Evolutionary conservation across 2,888 invertebrate species (phyloP), one percentile per base, ranked within the genome.

Genomic region (Saturnia pavonia): DNA sequence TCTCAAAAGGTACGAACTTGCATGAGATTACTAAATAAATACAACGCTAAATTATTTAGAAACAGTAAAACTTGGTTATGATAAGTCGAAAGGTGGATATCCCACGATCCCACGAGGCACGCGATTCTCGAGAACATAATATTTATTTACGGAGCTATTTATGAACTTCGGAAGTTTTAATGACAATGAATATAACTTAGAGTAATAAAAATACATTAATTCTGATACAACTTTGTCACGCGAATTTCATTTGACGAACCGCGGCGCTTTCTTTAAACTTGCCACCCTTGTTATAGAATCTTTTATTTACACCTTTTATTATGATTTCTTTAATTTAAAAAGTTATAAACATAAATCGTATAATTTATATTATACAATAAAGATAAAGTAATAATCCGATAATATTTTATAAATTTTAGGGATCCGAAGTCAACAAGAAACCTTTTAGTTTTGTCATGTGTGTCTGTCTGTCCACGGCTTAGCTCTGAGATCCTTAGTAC

Each of bases 121-220:
- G 91, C 91, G 79, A 90, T 79, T 77, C 81, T 83, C 76, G 74
- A 83, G 81, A 85, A 81, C 77, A 83, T 80, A 86, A 88, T 88
- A 88, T 89, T 89, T 88, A 90, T 89, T 88, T 84, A 87, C 83
- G 81, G 77, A 76, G 75, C 82, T 83, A 86, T 88, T 89, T 88
- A 87, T 86, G 88, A 89, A 89, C 84, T 90, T 89, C 79, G 83
- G 79, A 89, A 91, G 84, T 89, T 88, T 88, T 89, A 90, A 90
- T 87, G 88, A 84, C 88, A 83, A 81, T 87, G 85, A 87, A 88
- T 87, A 87, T 88, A 88, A 89, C 84, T 88, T 83, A 73, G 75
- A 81, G 85, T 83, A 86, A 89, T 90, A 88, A 88, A 89, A 89
- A 84, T 84, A 85, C 83, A 87, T 90, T 89, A 87, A 88, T 86